Base-by-base conservation (phyloP, 2,113 vertebrate species). In the Burhinus oedicnemus region DNA sequence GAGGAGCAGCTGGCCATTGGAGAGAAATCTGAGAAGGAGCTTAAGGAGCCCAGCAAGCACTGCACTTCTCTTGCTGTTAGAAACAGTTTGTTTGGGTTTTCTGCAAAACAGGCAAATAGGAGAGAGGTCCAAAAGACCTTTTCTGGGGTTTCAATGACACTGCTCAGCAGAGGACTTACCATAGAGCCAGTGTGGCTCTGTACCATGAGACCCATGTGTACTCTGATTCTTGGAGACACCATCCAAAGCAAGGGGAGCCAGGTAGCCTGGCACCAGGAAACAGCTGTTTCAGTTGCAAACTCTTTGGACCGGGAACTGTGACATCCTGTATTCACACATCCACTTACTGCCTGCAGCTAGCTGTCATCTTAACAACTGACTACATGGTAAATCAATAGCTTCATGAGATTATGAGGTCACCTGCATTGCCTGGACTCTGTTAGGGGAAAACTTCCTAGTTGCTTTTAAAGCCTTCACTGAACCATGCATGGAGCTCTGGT, bases 101-200 rank as follows among this genome's bases (percentile, higher is more conserved):
- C 78, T 72, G 82, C 52, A 27, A 71, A 89, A 44, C 11, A 57
- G 57, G 6, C 52, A 75, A 78, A n/a, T 3, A 78, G 32, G 3
- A 64, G 17, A 49, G 36, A 66, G 49, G 21, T 36, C 34, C 10
- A 3, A 40, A 81, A 77, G 36, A 26, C 3, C 8, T 57, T 25
- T 75, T n/a, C 15, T 55, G 82, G 40, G 9, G 6, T 72, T 17
- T 61, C 64, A 25, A 44, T 15, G 44, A 19, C 49, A 44, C 17
- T 54, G 55, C 0, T 1, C 30, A 66, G 36, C 1, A 0, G 23
- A 12, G 14, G 22, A 72, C 4, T 30, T n/a, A 49, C 4, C 1
- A 1, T 45, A 42, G 40, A 76, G 49, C 40, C 25, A 9, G 5
- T 1, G 23, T 26, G n/a, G 60, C 42, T 68, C 57, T 62, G 22